Evolutionary conservation across 2,797 vertebrate species (phyloP).

Genomic region (Pyrocephalus nanus): DNA sequence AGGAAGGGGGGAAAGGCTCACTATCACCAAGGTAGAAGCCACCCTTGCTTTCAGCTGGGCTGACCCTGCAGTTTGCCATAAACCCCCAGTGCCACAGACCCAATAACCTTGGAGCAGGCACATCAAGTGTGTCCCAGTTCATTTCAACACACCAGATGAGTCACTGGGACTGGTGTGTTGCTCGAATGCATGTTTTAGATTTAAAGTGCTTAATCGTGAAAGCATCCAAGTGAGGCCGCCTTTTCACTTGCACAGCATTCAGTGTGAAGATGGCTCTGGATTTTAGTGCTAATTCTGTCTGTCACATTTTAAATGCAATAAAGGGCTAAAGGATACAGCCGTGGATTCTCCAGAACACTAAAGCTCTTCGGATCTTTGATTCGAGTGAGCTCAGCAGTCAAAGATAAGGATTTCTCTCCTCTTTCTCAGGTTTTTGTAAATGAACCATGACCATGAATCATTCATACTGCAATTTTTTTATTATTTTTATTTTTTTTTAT

Average conservation of each 20-base stretch:
- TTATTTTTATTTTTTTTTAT: accelerated
- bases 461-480: background rate
- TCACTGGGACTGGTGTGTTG: background rate
- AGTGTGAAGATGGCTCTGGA: background rate
- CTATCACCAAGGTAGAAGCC: background rate
- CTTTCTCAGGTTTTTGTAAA: background rate
- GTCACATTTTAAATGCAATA: background rate
- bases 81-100: background rate
- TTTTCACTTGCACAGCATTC: background rate
- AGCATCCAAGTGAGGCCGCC: background rate
- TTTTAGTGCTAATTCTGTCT: background rate
- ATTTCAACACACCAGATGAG: background rate
- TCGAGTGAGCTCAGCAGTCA: background rate
- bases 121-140: background rate
- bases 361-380: background rate
- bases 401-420: background rate
- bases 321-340: background rate
- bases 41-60: background rate
- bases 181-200: background rate
- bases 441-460: background rate
- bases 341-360: background rate
- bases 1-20: too few relatives aligned
- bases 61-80: background rate
- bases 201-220: background rate
- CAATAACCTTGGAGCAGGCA: background rate